phyloP scores from a whole-genome alignment of 92 coral and sea anemone genomes.

The Paramuricea clavata region DNA sequence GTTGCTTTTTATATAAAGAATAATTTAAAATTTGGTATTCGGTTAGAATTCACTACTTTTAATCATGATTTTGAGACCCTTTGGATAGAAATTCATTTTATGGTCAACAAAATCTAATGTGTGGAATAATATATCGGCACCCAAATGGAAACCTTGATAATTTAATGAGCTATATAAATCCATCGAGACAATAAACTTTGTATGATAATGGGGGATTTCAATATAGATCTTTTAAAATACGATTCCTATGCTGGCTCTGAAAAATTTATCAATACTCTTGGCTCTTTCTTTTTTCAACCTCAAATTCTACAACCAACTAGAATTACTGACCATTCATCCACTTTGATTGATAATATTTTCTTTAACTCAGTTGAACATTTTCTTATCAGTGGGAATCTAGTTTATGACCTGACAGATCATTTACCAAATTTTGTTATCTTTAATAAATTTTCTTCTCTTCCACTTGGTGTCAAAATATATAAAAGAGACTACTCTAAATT shows the following conservation, averaged over 20 bases:
- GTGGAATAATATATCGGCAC: slow-evolving; percentile 39
- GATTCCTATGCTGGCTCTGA: slow-evolving; percentile 27
- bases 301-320: slow-evolving; percentile 66
- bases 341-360: slow-evolving; percentile 65
- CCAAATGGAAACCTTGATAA: slow-evolving; percentile 22
- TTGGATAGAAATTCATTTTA: neutral
- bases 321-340: slow-evolving; percentile 64
- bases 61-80: neutral
- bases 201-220: slow-evolving; percentile 35
- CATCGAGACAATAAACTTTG: slow-evolving; percentile 33
- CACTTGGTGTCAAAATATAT: slow-evolving; percentile 41
- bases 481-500: slow-evolving; percentile 62
- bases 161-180: slow-evolving; percentile 8
- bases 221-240: slow-evolving; percentile 32
- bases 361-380: slow-evolving; percentile 65
- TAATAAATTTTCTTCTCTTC: slow-evolving; percentile 53
- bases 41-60: neutral
- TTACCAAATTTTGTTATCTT: slow-evolving; percentile 63
- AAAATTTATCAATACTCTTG: slow-evolving; percentile 28
- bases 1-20: neutral
- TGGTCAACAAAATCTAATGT: slow-evolving; percentile 3
- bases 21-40: neutral
- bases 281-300: slow-evolving; percentile 54
- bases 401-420: slow-evolving; percentile 55
- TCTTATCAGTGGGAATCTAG: slow-evolving; percentile 62